Base-by-base conservation (phyloP, 2,797 vertebrate genomes). In the Anableps anableps region DNA sequence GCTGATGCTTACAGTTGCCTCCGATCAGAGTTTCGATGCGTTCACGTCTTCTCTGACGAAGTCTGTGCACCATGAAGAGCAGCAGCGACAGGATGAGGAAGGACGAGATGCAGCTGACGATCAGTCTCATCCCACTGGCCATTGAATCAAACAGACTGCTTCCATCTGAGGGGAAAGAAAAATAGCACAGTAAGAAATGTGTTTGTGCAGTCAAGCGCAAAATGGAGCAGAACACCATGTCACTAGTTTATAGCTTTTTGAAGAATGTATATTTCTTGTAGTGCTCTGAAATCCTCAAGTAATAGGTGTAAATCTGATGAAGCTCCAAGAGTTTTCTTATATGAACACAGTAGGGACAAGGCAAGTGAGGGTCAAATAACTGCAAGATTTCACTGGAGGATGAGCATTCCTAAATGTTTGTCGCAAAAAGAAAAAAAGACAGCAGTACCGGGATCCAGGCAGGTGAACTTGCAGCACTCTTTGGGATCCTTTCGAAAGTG, bases 401-500 rank as follows among this genome's bases (percentile, higher is more conserved):
- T 26, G 26, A n/a, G n/a, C 26, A 50, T 50, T 50, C 10, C 4
- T 50, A 50, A 50, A 0, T 4, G 48, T 50, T 50, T 5, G 34
- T 41, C 6, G 38, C 38, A 41, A 41, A 41, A 41, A 41, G n/a
- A n/a, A n/a, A n/a, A n/a, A n/a, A n/a, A n/a, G n/a, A n/a, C n/a
- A n/a, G n/a, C n/a, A 0, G 48, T 94, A 99, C 99, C 99, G 93
- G 97, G 97, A 92, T 99, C 98, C 58, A 99, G 94, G 78, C 99
- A 99, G 55, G 97, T 99, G 88, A 99, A 99, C 88, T 98, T 99
- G 97, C 99, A 99, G 96, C 99, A 99, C 89, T 99, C 98, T 91
- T 98, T 98, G 3, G 98, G 98, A 86, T 99, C 98, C 88, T 98
- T 99, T 29, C 96, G 96, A 77, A 98, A 99, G 85, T 99, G 97